Conservation (phyloP, 2,113 vertebrate genomes). For the Varanus salvator region DNA sequence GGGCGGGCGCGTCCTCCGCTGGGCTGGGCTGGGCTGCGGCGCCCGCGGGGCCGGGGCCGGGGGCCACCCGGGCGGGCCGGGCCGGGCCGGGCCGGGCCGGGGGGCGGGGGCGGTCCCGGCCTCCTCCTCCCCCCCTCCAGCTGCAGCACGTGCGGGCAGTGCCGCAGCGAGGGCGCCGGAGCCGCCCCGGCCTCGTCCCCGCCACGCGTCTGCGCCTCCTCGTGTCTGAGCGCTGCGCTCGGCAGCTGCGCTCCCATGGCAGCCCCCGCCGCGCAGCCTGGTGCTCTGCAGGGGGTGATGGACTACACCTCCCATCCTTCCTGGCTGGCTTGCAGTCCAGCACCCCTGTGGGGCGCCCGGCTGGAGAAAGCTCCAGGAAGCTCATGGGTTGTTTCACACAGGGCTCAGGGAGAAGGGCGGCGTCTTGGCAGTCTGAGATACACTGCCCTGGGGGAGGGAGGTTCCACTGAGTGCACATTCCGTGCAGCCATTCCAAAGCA, state of each 20-base stretch:
- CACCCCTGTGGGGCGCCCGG: no score
- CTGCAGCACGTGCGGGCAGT: background rate
- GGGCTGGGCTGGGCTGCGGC: background rate
- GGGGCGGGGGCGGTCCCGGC: background rate
- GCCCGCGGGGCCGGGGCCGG: background rate
- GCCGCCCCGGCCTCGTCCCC: no score
- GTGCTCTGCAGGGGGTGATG: no score
- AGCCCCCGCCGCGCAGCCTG: no score
- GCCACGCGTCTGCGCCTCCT: no score
- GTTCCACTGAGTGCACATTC: background rate
- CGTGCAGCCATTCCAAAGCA: no score
- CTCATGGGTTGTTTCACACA: background rate
- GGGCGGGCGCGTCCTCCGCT: background rate
- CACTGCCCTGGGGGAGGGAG: background rate
- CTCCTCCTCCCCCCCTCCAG: background rate
- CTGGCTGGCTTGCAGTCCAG: no score
- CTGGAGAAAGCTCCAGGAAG: background rate
- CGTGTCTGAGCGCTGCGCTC: no score
- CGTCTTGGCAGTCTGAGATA: background rate
- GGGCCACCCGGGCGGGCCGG: background rate
- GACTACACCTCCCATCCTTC: no score
- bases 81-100: no score
- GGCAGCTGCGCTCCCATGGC: no score
- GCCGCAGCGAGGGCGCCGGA: background rate
- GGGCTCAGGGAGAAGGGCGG: no score